Base-by-base conservation (phyloP, 2,113 vertebrate genomes). In the Eulemur rufifrons region DNA sequence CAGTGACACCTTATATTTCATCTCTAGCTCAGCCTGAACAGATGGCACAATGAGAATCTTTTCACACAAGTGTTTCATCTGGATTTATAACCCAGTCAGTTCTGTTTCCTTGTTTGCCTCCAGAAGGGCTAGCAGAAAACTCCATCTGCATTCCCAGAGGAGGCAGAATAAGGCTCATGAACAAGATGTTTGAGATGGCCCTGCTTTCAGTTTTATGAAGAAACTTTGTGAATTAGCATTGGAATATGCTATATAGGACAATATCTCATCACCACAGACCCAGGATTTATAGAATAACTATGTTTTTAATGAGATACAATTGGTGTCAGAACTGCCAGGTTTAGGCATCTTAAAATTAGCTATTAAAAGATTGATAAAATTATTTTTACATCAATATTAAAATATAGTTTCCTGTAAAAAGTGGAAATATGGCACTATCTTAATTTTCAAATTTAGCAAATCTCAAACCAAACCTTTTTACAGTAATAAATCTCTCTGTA, bases 1-100 rank as follows among this genome's bases (percentile, higher is more conserved):
- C 76, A 76, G 17, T 93, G 95, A 97, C 91, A 96, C 42, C 88
- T 95, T 88, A 74, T 91, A 94, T 77, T 96, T 96, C 89, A 83
- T 91, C 87, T 89, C 86, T 42, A 95, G 91, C 69, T 73, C 89
- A 77, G 68, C 37, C 89, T 39, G 69, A 97, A 91, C 97, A 97
- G 97, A 97, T 97, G 95, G 96, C n/a, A n/a, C 52, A 80, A 91
- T 45, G 69, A 94, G 69, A 77, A 32, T 39, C 68, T 93, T 91
- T 93, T 83, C 94, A 52, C 25, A n/a, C 8, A n/a, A 91, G 34
- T 11, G 20, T 90, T 94, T 97, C 93, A 93, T 96, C 86, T 94
- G 89, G 93, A 96, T 96, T 94, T 91, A 96, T 91, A 71, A 91
- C 83, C 95, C n/a, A 50, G 56, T 54, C 91, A 86, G 91, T 37